Conservation (phyloP, 2,888 invertebrate genomes). For the Griposia aprilina region DNA sequence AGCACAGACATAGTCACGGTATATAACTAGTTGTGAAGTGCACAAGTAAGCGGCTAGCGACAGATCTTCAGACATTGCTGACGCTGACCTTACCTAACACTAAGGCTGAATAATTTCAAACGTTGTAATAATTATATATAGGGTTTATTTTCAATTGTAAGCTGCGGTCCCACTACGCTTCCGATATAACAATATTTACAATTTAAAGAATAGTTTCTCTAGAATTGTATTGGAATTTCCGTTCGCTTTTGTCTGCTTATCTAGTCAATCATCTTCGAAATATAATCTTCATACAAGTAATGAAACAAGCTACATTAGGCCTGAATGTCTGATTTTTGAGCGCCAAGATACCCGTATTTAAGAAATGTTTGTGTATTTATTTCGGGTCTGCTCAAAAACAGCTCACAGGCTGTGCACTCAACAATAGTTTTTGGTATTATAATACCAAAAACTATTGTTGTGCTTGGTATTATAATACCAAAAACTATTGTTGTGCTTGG, state of each 20-base stretch:
- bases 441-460: too few species aligned
- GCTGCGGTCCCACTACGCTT: conserved; percentile 40
- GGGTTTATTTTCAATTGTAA: conserved; percentile 38
- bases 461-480: too few species aligned
- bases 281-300: not conserved
- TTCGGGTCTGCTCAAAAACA: not conserved
- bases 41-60: conserved; percentile 40
- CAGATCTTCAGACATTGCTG: conserved; percentile 12
- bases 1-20: conserved; percentile 44
- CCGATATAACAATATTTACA: not conserved
- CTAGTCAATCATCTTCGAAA: not conserved
- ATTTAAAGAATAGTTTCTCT: not conserved
- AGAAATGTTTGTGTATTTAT: not conserved
- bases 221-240: not conserved
- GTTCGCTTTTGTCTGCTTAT: not conserved
- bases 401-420: too few species aligned
- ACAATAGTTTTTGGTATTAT: too few species aligned
- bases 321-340: not conserved
- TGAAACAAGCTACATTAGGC: not conserved
- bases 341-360: not conserved
- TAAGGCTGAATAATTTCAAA: conserved; percentile 65
- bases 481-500: too few species aligned
- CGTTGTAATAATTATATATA: conserved; percentile 32
- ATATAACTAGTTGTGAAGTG: conserved; percentile 38
- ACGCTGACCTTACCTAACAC: conserved; percentile 41